These are phyloP conservation scores for Urosaurus nigricauda DNA, from an alignment of 2,797 vertebrate genomes.

Conservation along the genomic window DNA sequence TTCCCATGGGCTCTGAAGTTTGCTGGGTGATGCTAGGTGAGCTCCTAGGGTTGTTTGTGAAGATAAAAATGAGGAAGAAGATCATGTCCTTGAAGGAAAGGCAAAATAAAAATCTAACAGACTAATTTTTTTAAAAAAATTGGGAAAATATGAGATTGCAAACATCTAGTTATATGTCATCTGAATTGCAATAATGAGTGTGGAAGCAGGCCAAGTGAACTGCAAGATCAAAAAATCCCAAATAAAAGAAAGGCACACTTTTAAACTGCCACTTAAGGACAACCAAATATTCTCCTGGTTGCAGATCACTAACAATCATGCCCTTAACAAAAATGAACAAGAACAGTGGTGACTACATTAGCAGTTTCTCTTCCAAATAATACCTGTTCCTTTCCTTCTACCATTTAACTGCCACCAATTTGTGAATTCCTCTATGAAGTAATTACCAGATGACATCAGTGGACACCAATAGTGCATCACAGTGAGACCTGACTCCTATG, in stretches of 20 bases:
- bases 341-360: neutral
- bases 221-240: neutral
- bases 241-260: no score
- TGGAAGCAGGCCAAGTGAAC: neutral
- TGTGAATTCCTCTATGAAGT: neutral
- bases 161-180: neutral
- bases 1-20: no score
- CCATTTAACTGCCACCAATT: neutral
- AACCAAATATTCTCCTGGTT: neutral
- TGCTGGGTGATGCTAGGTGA: no score
- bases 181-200: neutral
- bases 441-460: neutral
- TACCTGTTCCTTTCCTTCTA: no score
- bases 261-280: neutral
- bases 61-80: no score
- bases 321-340: neutral
- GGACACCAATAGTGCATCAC: constrained; percentile 29
- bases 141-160: neutral
- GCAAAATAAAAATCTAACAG: no score
- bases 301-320: neutral
- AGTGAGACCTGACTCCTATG: constrained; percentile 43
- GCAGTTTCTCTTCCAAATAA: neutral
- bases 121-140: no score
- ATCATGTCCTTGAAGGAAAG: no score
- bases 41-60: no score